A percentile compares a stretch with the other conserved stretches of the same genome.
Conservation (phyloP, 2,888 invertebrate species). For the Tiphia femorata region DNA sequence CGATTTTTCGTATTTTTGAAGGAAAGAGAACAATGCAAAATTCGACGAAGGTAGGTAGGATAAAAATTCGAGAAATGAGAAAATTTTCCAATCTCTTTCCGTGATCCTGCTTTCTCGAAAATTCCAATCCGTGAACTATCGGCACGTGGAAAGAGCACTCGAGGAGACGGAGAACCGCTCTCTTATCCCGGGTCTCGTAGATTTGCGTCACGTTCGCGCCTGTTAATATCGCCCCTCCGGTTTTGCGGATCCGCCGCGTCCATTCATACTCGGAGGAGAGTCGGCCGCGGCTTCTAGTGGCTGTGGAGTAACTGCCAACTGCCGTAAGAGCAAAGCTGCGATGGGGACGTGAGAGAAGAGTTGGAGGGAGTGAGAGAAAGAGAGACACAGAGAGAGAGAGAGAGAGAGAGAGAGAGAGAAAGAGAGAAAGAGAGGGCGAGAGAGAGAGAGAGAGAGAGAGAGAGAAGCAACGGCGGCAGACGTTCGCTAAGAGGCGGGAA, state of each 20-base stretch:
- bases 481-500: constrained; percentile 15
- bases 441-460: constrained; percentile 13
- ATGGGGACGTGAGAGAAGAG: too few species aligned
- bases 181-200: constrained; percentile 33
- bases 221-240: constrained; percentile 48
- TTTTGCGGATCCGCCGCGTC: constrained; percentile 40
- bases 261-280: constrained; percentile 48
- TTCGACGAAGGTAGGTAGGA: too few species aligned
- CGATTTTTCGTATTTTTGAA: too few species aligned
- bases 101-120: too few species aligned
- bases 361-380: constrained; percentile 8
- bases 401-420: constrained; percentile 7
- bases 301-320: constrained; percentile 32
- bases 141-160: constrained; percentile 7
- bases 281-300: constrained; percentile 36
- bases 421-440: constrained; percentile 15
- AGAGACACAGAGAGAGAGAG: constrained; percentile 13
- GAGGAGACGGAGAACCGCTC: constrained; percentile 6
- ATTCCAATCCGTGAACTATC: too few species aligned
- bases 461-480: background rate
- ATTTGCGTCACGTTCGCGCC: constrained; percentile 55
- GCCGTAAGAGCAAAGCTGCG: constrained; percentile 39
- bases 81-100: too few species aligned
- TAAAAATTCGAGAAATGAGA: too few species aligned
- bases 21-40: too few species aligned